Conservation (phyloP, 2,113 vertebrate species). For the Oreocharis arfaki region DNA sequence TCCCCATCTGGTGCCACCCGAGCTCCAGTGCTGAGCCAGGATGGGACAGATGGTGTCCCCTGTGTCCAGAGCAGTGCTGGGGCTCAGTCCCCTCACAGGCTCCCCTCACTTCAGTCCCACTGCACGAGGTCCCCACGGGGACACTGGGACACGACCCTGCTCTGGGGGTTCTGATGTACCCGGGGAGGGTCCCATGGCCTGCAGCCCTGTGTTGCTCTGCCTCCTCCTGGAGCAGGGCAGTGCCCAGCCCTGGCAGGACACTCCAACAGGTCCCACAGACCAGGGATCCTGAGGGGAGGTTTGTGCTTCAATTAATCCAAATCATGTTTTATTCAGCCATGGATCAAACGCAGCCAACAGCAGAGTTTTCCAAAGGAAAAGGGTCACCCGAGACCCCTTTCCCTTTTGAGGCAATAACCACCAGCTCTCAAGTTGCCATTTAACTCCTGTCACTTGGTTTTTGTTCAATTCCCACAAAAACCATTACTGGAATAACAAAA, state of each 20-base stretch:
- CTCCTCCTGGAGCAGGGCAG: neutral
- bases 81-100: accelerated
- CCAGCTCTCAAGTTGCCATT: neutral
- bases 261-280: accelerated
- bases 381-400: neutral
- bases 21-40: accelerated
- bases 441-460: neutral
- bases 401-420: neutral
- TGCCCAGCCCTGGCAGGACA: neutral
- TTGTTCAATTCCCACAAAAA: neutral
- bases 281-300: accelerated
- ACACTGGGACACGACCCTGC: accelerated
- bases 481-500: constrained; percentile 8
- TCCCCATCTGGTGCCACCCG: accelerated
- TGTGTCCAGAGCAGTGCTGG: accelerated
- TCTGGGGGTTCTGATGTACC: accelerated
- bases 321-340: neutral
- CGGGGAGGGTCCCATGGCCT: neutral
- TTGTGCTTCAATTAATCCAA: neutral
- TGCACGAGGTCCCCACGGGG: accelerated
- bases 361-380: neutral
- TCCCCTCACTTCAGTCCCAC: accelerated
- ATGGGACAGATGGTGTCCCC: accelerated
- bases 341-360: neutral
- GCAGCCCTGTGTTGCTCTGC: neutral